phyloP scores from a whole-genome alignment of 2,888 invertebrate species.

The Elgonia sp. region DNA sequence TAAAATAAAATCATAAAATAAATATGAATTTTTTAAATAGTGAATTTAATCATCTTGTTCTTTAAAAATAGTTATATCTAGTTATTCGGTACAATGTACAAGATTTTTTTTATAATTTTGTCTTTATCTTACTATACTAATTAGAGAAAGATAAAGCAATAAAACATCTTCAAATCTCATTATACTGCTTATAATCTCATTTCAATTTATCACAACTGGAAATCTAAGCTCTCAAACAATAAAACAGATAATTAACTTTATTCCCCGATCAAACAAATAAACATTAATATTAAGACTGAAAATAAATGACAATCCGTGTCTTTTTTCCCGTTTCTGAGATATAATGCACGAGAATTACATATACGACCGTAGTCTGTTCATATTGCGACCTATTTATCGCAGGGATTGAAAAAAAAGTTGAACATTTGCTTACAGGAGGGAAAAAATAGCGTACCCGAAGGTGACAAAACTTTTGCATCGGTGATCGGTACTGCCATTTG shows the following conservation, averaged over 20 bases:
- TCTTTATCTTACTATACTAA: too few species aligned
- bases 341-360: constrained; percentile 12
- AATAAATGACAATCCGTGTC: constrained; percentile 1
- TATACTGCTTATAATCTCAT: constrained; percentile 5
- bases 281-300: constrained; percentile 33
- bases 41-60: too few species aligned
- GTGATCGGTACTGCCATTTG: constrained; percentile 48
- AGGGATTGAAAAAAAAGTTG: constrained; percentile 43
- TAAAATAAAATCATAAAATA: too few species aligned
- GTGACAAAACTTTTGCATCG: constrained; percentile 58
- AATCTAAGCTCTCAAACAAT: constrained; percentile 1
- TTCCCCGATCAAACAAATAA: constrained; percentile 35
- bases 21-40: too few species aligned
- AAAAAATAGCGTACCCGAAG: constrained; percentile 43
- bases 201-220: constrained; percentile 28
- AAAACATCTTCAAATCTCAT: too few species aligned
- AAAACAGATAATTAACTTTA: constrained; percentile 15
- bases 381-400: constrained; percentile 63
- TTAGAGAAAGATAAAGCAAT: too few species aligned
- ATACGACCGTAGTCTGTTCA: constrained; percentile 33
- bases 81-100: too few species aligned
- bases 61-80: too few species aligned
- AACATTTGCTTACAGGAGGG: constrained; percentile 2
- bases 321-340: background rate
- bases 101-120: too few species aligned